Conservation (phyloP, 2,113 vertebrate genomes). For the human region DNA sequence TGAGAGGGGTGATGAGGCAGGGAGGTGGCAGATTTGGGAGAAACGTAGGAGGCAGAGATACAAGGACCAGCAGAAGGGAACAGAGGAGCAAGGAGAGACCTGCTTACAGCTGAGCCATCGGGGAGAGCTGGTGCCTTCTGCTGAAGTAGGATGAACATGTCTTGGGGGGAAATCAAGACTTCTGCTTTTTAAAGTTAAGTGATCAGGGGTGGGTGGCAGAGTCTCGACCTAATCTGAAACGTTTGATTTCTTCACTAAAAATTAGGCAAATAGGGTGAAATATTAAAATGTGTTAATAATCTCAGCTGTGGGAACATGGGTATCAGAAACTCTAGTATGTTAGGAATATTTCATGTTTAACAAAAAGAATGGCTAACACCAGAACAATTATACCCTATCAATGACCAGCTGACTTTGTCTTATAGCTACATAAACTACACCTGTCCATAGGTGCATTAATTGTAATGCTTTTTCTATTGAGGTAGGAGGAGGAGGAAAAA, state of each 20-base stretch:
- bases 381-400: background rate
- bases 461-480: constrained; percentile 35
- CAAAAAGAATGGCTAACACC: background rate
- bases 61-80: background rate
- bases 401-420: constrained; percentile 47
- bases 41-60: background rate
- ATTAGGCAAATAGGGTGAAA: background rate
- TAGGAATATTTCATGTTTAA: background rate
- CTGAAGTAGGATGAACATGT: background rate
- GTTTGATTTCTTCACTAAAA: background rate
- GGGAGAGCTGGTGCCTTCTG: background rate
- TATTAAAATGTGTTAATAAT: background rate
- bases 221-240: background rate
- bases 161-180: background rate
- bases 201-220: background rate
- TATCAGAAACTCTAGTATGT: background rate
- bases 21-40: background rate
- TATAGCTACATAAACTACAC: constrained; percentile 18
- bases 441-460: background rate
- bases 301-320: background rate
- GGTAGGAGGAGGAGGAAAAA: background rate
- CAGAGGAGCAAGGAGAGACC: background rate
- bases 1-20: background rate
- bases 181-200: background rate
- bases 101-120: background rate